These are phyloP conservation scores for Neotoma lepida DNA, from an alignment of 2,113 vertebrate genomes.

Conservation along the genomic window DNA sequence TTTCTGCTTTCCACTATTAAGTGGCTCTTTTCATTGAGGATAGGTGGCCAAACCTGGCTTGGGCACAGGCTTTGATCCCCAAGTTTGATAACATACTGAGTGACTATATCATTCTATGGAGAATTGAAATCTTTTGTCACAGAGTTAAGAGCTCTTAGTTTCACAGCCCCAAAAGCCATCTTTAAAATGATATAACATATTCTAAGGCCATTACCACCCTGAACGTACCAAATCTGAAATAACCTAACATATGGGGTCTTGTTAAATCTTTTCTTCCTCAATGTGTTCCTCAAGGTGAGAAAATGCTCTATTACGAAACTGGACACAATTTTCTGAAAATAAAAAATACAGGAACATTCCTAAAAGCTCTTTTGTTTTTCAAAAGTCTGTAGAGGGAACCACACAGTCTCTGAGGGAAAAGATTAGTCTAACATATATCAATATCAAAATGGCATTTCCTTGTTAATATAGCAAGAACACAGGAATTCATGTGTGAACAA, in stretches of 20 bases:
- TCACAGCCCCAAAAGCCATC: not conserved
- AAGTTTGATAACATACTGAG: not conserved
- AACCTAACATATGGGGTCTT: not conserved
- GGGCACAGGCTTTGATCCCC: not conserved
- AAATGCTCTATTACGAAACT: not conserved
- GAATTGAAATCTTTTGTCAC: not conserved
- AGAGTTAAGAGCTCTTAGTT: not conserved
- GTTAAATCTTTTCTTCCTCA: constrained; percentile 41
- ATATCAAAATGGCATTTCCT: constrained; percentile 25
- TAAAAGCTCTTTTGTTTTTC: too few relatives aligned
- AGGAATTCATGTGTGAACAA: constrained; percentile 39
- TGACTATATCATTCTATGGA: not conserved
- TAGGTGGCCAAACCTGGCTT: not conserved
- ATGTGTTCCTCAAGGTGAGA: not conserved
- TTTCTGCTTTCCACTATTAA: not conserved
- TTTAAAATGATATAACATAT: not conserved
- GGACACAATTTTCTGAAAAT: constrained; percentile 43
- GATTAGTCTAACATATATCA: constrained; percentile 36
- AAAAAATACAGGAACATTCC: constrained; percentile 9
- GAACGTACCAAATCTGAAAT: not conserved
- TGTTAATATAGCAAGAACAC: constrained; percentile 7
- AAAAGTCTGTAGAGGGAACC: constrained; percentile 41
- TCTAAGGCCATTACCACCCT: not conserved
- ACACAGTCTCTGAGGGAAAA: constrained; percentile 31
- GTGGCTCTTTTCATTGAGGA: not conserved